Evolutionary conservation across 2,888 invertebrate genomes (phyloP).

Genomic region (Antheraea assamensis): DNA sequence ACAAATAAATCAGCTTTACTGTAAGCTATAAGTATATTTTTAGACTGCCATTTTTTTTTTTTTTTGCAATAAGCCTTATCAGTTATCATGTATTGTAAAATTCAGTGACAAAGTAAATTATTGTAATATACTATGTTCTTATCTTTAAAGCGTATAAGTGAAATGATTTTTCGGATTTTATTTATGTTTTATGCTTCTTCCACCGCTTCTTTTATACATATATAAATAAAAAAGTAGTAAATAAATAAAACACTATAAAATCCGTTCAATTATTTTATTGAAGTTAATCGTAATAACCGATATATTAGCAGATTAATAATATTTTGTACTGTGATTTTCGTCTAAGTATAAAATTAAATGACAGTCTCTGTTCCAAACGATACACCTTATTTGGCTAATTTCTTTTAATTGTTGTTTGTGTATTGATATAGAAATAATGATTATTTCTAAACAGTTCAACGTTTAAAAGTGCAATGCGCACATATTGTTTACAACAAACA

Average conservation of each 20-base stretch:
- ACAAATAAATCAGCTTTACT: conserved; percentile 76
- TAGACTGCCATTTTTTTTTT: conserved; percentile 38
- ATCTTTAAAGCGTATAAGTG: neutral
- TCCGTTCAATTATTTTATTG: neutral
- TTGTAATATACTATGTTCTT: neutral
- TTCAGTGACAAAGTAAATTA: neutral
- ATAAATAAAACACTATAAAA: neutral
- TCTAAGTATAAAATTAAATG: conserved; percentile 45
- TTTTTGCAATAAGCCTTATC: conserved; percentile 16
- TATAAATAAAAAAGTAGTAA: neutral
- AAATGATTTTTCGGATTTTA: neutral
- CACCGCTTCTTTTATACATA: too few species aligned
- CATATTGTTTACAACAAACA: neutral
- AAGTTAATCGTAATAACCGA: neutral
- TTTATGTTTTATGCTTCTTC: neutral
- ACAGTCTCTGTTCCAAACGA: conserved; percentile 14
- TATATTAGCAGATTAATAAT: neutral
- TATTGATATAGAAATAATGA: neutral
- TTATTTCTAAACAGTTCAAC: neutral
- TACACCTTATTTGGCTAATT: neutral
- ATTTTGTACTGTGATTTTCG: conserved; percentile 59
- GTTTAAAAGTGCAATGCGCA: neutral
- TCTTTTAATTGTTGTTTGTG: neutral
- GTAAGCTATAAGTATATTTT: conserved; percentile 75
- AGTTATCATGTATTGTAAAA: neutral